phyloP scores from a whole-genome alignment of 1,140 invertebrate species.

The Eciton burchellii region DNA sequence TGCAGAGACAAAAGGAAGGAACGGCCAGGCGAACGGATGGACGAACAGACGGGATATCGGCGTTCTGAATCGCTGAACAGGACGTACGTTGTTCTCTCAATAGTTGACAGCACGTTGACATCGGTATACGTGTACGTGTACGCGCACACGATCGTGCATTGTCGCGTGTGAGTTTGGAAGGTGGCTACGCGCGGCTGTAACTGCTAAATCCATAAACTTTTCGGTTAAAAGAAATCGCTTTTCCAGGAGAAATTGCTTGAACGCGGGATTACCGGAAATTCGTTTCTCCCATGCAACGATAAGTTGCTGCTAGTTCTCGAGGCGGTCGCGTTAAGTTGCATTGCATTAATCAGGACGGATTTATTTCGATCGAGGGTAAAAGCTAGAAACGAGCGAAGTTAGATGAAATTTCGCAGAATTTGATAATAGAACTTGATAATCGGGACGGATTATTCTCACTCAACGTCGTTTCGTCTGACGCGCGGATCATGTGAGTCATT shows the following conservation, averaged over 20 bases:
- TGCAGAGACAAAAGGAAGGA: constrained; percentile 60
- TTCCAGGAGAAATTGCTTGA: too few species aligned
- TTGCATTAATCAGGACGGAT: too few species aligned
- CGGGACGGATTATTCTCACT: neutral
- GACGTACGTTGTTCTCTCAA: constrained; percentile 66
- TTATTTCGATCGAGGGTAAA: too few species aligned
- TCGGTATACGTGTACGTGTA: constrained; percentile 38
- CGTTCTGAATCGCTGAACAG: constrained; percentile 70
- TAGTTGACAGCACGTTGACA: constrained; percentile 58
- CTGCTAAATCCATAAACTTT: neutral
- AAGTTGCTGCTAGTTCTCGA: too few species aligned
- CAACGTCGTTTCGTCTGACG: neutral
- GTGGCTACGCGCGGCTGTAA: neutral
- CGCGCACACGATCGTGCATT: neutral
- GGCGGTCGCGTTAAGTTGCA: too few species aligned
- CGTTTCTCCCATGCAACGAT: too few species aligned
- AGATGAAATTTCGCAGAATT: neutral
- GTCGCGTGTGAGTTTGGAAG: neutral
- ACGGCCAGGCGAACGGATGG: constrained; percentile 28
- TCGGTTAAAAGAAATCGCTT: neutral
- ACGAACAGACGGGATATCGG: constrained; percentile 73
- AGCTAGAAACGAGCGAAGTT: too few species aligned
- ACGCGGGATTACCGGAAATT: too few species aligned
- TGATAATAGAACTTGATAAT: neutral
- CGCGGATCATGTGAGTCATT: constrained; percentile 18